phyloP scores from a whole-genome alignment of 2,113 vertebrate genomes.

The Oxyura jamaicensis region DNA sequence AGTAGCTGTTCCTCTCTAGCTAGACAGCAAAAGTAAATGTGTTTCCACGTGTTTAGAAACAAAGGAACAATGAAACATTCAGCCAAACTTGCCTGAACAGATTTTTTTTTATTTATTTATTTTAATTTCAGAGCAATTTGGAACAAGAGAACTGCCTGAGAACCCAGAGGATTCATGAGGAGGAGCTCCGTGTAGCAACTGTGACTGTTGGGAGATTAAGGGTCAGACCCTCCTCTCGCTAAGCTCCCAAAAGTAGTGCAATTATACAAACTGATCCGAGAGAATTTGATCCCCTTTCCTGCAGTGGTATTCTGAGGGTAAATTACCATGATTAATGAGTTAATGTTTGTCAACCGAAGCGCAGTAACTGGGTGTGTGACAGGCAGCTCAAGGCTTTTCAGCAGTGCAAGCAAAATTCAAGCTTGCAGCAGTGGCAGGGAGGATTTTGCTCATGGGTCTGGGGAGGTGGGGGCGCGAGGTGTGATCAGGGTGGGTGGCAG shows the following conservation, averaged over 20 bases:
- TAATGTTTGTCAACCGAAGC: neutral
- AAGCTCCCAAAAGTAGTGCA: neutral
- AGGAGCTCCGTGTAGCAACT: neutral
- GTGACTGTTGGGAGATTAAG: neutral
- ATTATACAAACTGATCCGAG: neutral
- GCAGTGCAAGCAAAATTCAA: neutral
- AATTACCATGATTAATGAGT: neutral
- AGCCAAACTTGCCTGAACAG: slow-evolving; percentile 23
- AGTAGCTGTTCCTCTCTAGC: neutral
- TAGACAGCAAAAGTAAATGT: neutral
- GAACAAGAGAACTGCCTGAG: neutral
- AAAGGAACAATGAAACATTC: slow-evolving; percentile 50
- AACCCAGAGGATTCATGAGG: slow-evolving; percentile 2
- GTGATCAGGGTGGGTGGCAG: neutral
- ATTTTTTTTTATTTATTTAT: neutral
- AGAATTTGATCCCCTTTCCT: neutral
- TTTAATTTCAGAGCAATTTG: neutral
- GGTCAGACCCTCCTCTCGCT: neutral
- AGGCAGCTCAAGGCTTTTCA: rapidly evolving
- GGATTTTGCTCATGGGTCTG: neutral
- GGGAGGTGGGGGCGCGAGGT: neutral
- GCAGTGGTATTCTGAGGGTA: neutral
- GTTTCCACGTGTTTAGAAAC: neutral
- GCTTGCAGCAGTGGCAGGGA: neutral
- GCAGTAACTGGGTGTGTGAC: rapidly evolving